Evolutionary conservation across 1,140 invertebrate species (phyloP).

Genomic region (Heliconius himera): DNA sequence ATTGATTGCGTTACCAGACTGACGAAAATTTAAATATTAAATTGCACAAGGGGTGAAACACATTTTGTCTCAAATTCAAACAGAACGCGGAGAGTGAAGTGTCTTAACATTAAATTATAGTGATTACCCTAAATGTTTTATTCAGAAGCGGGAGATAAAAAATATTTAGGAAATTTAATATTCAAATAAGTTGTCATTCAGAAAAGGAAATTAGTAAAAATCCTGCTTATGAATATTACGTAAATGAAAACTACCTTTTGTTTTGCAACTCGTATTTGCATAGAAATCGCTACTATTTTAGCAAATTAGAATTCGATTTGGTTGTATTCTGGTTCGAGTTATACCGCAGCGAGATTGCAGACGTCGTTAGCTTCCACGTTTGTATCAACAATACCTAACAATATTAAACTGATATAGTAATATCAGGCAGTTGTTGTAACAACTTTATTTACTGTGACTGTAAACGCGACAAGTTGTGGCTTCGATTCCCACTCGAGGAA

Average conservation of each 20-base stretch:
- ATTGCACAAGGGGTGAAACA: background rate
- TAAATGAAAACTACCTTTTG: background rate
- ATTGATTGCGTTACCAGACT: too few relatives aligned
- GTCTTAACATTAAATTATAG: background rate
- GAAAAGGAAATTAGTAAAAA: background rate
- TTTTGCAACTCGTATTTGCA: background rate
- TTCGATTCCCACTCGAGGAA: too few relatives aligned
- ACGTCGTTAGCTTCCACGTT: conserved; percentile 26
- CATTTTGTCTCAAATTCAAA: background rate
- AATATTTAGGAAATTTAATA: background rate
- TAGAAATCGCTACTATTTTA: background rate
- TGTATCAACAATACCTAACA: conserved; percentile 18
- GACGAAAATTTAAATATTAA: too few relatives aligned
- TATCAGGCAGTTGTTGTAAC: background rate
- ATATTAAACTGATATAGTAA: conserved; percentile 11
- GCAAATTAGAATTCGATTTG: conserved; percentile 9
- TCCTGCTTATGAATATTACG: background rate
- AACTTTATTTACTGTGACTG: too few relatives aligned
- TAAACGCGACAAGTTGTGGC: too few relatives aligned
- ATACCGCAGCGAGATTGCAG: background rate
- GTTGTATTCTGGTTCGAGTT: conserved; percentile 8
- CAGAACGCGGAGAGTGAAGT: background rate
- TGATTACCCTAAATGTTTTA: background rate
- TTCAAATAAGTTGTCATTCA: background rate
- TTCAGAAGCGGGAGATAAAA: too few relatives aligned